Evolutionary conservation across 1,140 invertebrate genomes (phyloP).

Genomic region (Diprion similis): DNA sequence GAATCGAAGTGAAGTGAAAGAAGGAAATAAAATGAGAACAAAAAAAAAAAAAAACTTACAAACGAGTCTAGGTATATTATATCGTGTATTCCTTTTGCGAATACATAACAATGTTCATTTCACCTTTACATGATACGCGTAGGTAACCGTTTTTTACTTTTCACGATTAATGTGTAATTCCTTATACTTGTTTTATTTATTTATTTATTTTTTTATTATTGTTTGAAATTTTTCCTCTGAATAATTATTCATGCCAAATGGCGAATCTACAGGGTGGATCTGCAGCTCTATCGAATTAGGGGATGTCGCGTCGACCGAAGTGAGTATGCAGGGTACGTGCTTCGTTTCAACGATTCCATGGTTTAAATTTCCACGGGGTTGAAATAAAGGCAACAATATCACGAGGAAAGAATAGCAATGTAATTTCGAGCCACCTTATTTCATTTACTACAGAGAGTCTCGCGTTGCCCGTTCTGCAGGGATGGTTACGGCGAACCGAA

Average conservation of each 20-base stretch:
- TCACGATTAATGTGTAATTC: too few relatives aligned
- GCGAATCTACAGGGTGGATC: too few relatives aligned
- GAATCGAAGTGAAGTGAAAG: too few relatives aligned
- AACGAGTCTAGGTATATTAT: too few relatives aligned
- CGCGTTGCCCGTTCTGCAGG: background rate
- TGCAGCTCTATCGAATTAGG: background rate
- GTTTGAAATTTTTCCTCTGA: background rate
- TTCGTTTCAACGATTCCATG: background rate
- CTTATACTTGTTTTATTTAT: too few relatives aligned
- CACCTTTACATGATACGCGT: too few relatives aligned
- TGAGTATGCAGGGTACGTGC: background rate
- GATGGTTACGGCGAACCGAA: background rate
- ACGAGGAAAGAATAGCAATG: background rate
- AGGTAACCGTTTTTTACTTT: too few relatives aligned
- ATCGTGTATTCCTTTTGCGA: too few relatives aligned
- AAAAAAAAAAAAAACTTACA: too few relatives aligned
- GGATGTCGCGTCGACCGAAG: background rate
- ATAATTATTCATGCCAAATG: too few relatives aligned
- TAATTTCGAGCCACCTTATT: constrained; percentile 2
- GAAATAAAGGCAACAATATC: background rate
- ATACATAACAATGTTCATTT: too few relatives aligned
- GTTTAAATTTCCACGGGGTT: background rate
- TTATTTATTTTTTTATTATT: background rate
- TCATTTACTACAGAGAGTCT: background rate
- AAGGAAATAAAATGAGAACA: too few relatives aligned